Base-by-base conservation (phyloP, 1,140 invertebrate species). In the Eumaeus atala region DNA sequence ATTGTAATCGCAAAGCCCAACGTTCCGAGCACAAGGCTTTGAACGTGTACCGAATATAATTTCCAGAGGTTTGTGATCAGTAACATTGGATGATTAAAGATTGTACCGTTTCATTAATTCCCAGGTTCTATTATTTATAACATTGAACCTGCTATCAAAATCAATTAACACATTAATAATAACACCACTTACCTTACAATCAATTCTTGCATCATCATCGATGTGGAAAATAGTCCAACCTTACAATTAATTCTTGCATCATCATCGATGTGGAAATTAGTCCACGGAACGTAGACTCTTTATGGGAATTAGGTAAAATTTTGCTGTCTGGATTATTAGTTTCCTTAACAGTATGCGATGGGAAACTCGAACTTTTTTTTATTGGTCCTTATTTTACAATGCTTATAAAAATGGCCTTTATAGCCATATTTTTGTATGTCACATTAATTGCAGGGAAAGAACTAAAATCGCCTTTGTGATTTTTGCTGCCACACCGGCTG, bases 41-140 rank as follows among this genome's bases (percentile, higher is more conserved):
- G 64, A 66, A n/a, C n/a, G n/a, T n/a, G n/a, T n/a, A n/a, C n/a
- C n/a, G 36, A 67, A 67, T 7, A 78, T 51, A 8, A 67, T 37
- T 36, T 80, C 67, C 7, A 79, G 47, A 1, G 75, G 71, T 48
- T 77, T 80, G 49, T 81, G 76, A 50, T 84, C 77, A 0, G 70
- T 76, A 0, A 80, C 35, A 0, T n/a, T n/a, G n/a, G n/a, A n/a
- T n/a, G n/a, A n/a, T n/a, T n/a, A n/a, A n/a, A n/a, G n/a, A n/a
- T 36, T 40, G 11, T 48, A 48, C 66, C 40, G 12, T 40, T 40
- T 40, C 38, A 67, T 37, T 18, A 36, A 38, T 56, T 61, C 14
- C 68, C 66, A 69, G 0, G 62, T 63, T 55, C 53, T 59, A 21
- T 71, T 59, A 10, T 47, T 62, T 9, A 70, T 61, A 14, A 73